A percentile compares a stretch with the other conserved stretches of the same genome.
These are phyloP conservation scores for Emys orbicularis DNA, from an alignment of 2,797 vertebrate genomes.

Conservation along the genomic window DNA sequence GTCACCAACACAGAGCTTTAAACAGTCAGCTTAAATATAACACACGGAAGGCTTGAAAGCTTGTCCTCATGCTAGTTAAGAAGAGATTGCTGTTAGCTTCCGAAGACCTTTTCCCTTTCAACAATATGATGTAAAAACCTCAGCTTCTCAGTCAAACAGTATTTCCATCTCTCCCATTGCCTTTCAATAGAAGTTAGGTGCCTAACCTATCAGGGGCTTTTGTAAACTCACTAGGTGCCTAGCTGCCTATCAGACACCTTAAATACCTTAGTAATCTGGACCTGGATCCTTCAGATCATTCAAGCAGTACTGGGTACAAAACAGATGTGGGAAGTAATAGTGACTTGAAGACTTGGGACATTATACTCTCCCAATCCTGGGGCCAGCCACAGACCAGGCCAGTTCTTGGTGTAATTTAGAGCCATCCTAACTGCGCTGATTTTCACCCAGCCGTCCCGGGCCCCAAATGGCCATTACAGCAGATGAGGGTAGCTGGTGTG, in stretches of 20 bases:
- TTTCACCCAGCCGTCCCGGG: background rate
- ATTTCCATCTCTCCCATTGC: background rate
- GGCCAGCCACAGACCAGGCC: background rate
- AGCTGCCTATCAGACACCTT: background rate
- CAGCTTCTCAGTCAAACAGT: constrained; percentile 5
- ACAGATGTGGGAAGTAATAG: background rate
- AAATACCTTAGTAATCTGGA: background rate
- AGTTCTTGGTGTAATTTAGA: rapidly evolving
- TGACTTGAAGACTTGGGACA: background rate
- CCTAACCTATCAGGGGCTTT: background rate
- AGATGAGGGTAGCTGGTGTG: background rate
- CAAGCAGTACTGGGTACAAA: background rate
- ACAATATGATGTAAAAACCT: background rate
- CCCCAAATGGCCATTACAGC: background rate
- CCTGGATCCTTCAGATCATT: background rate
- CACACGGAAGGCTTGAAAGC: constrained; percentile 7
- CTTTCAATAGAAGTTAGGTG: background rate
- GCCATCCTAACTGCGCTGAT: background rate
- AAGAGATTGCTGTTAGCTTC: constrained; percentile 31
- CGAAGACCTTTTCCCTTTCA: background rate
- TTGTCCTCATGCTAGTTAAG: constrained; percentile 17
- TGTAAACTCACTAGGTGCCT: background rate
- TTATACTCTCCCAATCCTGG: background rate
- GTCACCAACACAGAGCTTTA: constrained; percentile 24
- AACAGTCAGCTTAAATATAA: constrained; percentile 30